These are phyloP conservation scores for Gallinago media DNA, from an alignment of 2,113 vertebrate genomes.

Conservation along the genomic window DNA sequence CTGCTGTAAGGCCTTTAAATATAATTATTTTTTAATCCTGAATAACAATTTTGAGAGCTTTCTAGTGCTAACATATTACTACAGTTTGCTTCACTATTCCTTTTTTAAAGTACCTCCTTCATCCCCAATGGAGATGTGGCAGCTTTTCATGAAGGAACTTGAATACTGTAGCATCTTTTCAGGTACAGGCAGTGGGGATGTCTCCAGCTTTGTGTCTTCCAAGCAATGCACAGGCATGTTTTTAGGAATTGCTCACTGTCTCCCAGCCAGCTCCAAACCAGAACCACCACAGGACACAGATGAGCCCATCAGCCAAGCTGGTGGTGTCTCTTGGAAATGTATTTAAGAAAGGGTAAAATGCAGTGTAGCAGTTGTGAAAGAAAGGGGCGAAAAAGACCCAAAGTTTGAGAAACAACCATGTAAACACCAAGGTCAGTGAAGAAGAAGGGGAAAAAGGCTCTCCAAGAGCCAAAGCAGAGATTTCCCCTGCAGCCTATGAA, in stretches of 20 bases:
- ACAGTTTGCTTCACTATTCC: neutral
- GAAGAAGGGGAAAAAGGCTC: rapidly evolving
- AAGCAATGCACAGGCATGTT: no score
- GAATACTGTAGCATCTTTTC: neutral
- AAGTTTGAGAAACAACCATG: neutral
- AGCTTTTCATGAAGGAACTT: neutral
- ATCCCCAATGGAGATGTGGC: neutral
- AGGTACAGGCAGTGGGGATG: no score
- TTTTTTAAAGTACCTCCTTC: neutral
- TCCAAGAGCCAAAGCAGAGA: neutral
- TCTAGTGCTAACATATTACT: neutral
- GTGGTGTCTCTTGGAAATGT: neutral
- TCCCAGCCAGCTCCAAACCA: no score
- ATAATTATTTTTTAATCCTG: neutral
- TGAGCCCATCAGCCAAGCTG: neutral
- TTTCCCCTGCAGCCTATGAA: neutral
- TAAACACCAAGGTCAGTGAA: neutral
- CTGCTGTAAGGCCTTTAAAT: neutral
- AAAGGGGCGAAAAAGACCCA: neutral
- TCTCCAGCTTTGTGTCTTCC: no score
- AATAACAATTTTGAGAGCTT: neutral
- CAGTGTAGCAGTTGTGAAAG: neutral
- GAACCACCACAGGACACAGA: neutral
- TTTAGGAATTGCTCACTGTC: no score
- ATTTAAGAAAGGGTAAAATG: neutral